Evolutionary conservation across 2,888 invertebrate genomes (phyloP).

Genomic region (Torymus aiolomorphi): DNA sequence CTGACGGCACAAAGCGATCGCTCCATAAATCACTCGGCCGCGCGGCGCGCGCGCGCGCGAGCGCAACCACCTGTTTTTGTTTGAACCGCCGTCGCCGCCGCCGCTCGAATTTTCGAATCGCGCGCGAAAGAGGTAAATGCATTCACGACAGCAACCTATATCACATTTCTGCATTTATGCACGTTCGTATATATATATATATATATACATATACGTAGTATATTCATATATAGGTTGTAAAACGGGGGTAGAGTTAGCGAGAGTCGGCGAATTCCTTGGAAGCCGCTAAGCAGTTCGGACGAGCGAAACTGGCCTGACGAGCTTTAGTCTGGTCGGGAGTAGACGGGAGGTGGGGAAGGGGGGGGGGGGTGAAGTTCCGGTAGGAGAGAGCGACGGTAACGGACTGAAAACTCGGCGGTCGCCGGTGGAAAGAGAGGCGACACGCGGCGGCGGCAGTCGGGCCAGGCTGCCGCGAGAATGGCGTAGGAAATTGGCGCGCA

Average conservation of each 20-base stretch:
- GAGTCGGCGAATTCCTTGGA: not conserved
- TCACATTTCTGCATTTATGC: no score
- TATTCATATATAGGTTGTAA: no score
- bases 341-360: no score
- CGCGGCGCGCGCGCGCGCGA: no score
- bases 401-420: slow-evolving; percentile 21
- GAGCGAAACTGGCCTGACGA: slow-evolving; percentile 7
- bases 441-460: slow-evolving; percentile 46
- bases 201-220: no score
- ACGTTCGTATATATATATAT: no score
- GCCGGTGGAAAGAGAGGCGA: slow-evolving; percentile 29
- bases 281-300: slow-evolving; percentile 14
- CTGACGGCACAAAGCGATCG: slow-evolving; percentile 3
- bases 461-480: slow-evolving; percentile 57
- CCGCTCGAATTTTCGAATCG: not conserved
- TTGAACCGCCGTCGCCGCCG: not conserved
- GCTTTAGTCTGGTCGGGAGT: no score
- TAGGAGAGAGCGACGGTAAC: slow-evolving; percentile 4
- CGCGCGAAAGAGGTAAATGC: not conserved
- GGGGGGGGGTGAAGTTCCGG: slow-evolving; percentile 3
- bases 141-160: no score
- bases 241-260: no score
- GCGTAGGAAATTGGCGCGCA: slow-evolving; percentile 64
- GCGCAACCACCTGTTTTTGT: slow-evolving; percentile 52
- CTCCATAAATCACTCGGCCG: slow-evolving; percentile 27